Evolutionary conservation across 2,113 vertebrate species (phyloP), one percentile per base, ranked within the genome.

Genomic region (Semicossyphus pulcher): DNA sequence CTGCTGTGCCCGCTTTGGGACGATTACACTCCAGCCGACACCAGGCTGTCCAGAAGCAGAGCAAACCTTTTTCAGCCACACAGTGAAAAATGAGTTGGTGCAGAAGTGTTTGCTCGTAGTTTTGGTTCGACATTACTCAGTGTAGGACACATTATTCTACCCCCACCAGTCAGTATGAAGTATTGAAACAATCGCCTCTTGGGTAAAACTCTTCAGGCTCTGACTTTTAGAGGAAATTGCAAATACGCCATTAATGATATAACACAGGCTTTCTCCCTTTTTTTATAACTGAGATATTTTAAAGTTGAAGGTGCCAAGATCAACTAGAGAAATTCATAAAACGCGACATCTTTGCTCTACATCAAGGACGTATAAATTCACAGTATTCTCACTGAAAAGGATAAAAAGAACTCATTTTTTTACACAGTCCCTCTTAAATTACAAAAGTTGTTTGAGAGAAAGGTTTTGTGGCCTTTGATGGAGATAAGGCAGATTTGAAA

Each of bases 1-100:
- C 83, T 75, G 68, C 76, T 86, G 83, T 78, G 83, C 64, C 62
- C 48, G 49, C 86, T 89, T 85, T 62, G 75, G 74, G 68, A 77
- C 72, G 70, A 91, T 91, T 92, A 90, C 88, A 90, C 76, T 83
- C 81, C 66, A 75, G 71, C 68, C 86, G 86, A 89, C 90, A 88
- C 85, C 81, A 58, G 78, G 71, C 75, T 77, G 81, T 91, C 81
- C 85, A 85, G 71, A 78, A 78, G 76, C 81, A 81, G 78, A 87
- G 71, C 57, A 83, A 85, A 82, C 79, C 79, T 84, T 90, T 84
- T 89, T 78, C 88, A 86, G 72, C 72, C 64, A 20, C 39, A 25
- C 26, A 32, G 34, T 91, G 87, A 91, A 85, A 90, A 91, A 92
- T 87, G 69, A 82, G 42, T 45, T 10, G 51, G 51, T 53, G 63